Base-by-base conservation (phyloP, 1,140 invertebrate species). In the Tetraneura akinire region DNA sequence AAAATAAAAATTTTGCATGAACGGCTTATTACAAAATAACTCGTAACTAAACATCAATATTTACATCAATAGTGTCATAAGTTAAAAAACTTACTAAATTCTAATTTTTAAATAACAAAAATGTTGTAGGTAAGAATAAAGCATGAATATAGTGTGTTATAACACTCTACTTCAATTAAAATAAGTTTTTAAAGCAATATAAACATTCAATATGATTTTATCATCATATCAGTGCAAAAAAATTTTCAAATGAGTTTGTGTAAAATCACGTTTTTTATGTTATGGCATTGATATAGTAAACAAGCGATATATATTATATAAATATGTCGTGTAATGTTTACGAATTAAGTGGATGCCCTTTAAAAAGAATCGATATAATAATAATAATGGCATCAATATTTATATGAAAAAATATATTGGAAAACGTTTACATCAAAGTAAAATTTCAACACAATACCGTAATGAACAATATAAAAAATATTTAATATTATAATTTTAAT, bases 11-110 rank as follows among this genome's bases (percentile, higher is more conserved):
- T 32, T 45, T 71, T 26, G 45, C 21, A 51, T 71, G n/a, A 71
- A 71, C 47, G 68, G 51, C 68, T 51, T 71, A 71, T 71, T 51
- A 71, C 68, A 26, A 71, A 71, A 71, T 71, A 71, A 71, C 47
- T 53, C 47, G 1, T 47, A 51, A 71, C 47, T 26, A 51, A 71
- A 71, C 0, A 29, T 71, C 23, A 51, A 71, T 51, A 18, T 71
- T 49, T 71, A 14, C 23, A 49, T 51, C 68, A 71, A 71, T 26
- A 73, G 70, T 73, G 49, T 73, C 49, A 73, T 73, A 53, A 73
- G 70, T 73, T 16, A 51, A 73, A 37, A 73, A 73, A 29, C 29
- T 37, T 73, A 29, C 23, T 55, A 73, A 55, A 0, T 51, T 49
- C 70, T 73, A 53, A 9, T 73, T 73, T 73, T 55, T 21, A 4